Percentiles rank a stretch among this genome's conserved stretches.
Conservation (phyloP, 2,113 vertebrate genomes). For the Siniperca knerii region DNA sequence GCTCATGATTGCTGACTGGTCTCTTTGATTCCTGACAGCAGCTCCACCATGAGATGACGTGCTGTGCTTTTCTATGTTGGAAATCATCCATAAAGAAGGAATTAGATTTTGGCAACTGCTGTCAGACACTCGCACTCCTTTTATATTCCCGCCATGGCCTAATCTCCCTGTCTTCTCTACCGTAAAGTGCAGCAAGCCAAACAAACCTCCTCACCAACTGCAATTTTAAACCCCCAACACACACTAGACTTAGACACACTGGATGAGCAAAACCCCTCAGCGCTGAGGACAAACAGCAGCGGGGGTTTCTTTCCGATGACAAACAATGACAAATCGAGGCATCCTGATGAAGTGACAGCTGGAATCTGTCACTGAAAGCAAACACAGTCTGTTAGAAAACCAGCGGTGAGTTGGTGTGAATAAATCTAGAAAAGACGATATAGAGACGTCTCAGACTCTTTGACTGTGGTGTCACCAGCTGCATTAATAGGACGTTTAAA, state of each 20-base stretch:
- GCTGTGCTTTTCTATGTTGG: conserved; percentile 47
- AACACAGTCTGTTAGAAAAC: conserved; percentile 31
- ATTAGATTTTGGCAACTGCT: conserved; percentile 41
- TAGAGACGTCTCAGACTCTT: conserved; percentile 22
- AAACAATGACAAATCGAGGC: conserved; percentile 57
- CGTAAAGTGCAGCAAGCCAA: conserved; percentile 31
- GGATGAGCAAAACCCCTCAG: conserved; percentile 43
- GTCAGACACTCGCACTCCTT: conserved; percentile 23
- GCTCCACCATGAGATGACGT: conserved; percentile 27
- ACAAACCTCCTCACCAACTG: conserved; percentile 31
- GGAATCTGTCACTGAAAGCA: conserved; percentile 46
- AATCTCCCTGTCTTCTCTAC: conserved; percentile 38
- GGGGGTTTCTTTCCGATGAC: conserved; percentile 41
- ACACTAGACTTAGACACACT: conserved; percentile 46
- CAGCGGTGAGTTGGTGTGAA: not conserved
- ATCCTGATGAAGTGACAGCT: conserved; percentile 45
- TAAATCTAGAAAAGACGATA: conserved; percentile 10
- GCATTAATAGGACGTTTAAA: conserved; percentile 1
- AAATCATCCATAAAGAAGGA: conserved; percentile 49
- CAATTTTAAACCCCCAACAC: conserved; percentile 11
- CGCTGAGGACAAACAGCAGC: conserved; percentile 35
- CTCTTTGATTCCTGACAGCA: conserved; percentile 35
- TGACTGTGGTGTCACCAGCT: not conserved
- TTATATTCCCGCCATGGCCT: conserved; percentile 33
- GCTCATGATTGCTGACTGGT: conserved; percentile 17